A percentile compares a stretch with the other conserved stretches of the same genome.
Conservation (phyloP, 2,113 vertebrate genomes). For the Lonchura striata region DNA sequence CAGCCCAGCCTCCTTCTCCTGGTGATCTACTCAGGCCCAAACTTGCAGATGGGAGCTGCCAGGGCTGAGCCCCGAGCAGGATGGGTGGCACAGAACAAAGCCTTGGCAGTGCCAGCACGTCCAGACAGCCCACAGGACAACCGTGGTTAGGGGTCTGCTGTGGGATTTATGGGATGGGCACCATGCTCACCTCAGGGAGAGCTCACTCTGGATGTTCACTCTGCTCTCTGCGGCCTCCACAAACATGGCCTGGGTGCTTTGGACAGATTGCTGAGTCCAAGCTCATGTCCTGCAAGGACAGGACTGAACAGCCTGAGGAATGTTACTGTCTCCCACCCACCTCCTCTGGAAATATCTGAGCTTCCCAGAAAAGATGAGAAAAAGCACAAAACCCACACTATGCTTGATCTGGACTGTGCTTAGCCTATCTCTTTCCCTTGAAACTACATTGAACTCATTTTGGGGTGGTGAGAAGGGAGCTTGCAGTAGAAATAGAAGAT, state of each 20-base stretch:
- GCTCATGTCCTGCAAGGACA: not conserved
- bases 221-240: not conserved
- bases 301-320: not conserved
- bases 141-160: fast-evolving
- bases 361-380: not conserved
- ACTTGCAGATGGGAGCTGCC: not conserved
- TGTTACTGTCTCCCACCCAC: not conserved
- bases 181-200: not conserved
- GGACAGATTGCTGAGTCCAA: not conserved
- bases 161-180: not conserved
- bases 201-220: not conserved
- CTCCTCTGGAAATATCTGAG: not conserved
- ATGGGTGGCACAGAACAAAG: not conserved
- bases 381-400: not conserved
- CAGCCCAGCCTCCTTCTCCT: not conserved
- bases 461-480: not conserved
- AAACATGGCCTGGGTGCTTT: not conserved
- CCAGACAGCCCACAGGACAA: not conserved
- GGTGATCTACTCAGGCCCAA: conserved; percentile 3
- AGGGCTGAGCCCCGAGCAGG: not conserved
- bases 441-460: not conserved
- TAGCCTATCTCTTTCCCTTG: not conserved
- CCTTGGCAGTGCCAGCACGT: not conserved
- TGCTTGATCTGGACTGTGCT: not conserved
- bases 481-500: not conserved